Percentiles rank a stretch among this genome's conserved stretches.
Conservation (phyloP, 2,888 invertebrate genomes). For the Meliscaeva auricollis region DNA sequence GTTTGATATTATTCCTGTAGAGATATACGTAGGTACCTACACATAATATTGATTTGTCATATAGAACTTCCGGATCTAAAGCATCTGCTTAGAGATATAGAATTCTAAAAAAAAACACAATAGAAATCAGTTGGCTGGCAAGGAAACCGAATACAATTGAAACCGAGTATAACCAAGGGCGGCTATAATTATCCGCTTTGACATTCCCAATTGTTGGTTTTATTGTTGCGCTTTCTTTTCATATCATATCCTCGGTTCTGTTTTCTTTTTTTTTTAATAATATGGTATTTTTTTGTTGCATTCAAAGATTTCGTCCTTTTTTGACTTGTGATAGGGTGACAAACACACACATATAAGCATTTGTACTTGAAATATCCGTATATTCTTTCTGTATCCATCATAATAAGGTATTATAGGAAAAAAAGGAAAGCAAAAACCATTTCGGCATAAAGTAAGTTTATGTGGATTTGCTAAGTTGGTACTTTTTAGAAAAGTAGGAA, state of each 20-base stretch:
- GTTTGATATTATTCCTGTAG: constrained; percentile 53
- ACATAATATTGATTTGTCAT: constrained; percentile 44
- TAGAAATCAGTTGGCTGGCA: constrained; percentile 45
- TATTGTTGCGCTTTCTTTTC: constrained; percentile 58
- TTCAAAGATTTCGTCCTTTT: constrained; percentile 31
- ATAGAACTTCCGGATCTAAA: constrained; percentile 18
- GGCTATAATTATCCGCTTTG: constrained; percentile 74
- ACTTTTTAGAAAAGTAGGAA: too few relatives aligned
- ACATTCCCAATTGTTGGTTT: constrained; percentile 71
- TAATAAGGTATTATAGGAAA: too few relatives aligned
- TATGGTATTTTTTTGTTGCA: constrained; percentile 17
- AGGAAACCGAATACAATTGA: constrained; percentile 66
- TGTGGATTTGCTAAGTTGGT: too few relatives aligned
- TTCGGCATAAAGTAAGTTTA: too few relatives aligned
- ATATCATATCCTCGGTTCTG: constrained; percentile 1
- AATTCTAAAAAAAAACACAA: constrained; percentile 32
- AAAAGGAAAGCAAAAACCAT: too few relatives aligned
- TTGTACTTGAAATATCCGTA: neutral
- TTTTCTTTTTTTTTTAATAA: constrained; percentile 40
- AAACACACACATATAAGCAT: neutral
- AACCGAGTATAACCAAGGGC: constrained; percentile 68
- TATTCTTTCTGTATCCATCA: too few relatives aligned
- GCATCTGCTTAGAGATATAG: constrained; percentile 31
- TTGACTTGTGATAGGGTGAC: neutral
- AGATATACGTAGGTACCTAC: neutral